phyloP scores from a whole-genome alignment of 2,797 vertebrate species.

The Sebastes nivosus region DNA sequence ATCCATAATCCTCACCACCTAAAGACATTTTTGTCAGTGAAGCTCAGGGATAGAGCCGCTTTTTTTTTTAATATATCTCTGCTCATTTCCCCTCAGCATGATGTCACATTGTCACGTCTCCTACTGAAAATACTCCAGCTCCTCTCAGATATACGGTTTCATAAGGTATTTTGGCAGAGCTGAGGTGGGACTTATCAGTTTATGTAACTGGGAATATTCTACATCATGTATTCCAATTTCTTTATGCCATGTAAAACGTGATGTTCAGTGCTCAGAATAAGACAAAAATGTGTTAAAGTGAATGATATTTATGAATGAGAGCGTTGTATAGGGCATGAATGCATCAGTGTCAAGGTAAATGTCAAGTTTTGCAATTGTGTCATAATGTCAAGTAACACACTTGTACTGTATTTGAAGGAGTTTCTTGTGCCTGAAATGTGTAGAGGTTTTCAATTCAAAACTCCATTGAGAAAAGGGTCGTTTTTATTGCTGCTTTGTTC shows the following conservation, averaged over 20 bases:
- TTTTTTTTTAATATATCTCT: constrained; percentile 46
- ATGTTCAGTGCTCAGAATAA: background rate
- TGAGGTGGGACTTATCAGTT: constrained; percentile 49
- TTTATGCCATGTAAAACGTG: background rate
- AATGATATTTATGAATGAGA: constrained; percentile 10
- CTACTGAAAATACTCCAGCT: constrained; percentile 48
- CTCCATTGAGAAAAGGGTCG: background rate
- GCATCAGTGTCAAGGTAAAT: background rate
- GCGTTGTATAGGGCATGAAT: background rate
- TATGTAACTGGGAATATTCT: constrained; percentile 46
- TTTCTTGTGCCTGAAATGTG: background rate
- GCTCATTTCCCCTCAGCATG: constrained; percentile 66
- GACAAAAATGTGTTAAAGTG: background rate
- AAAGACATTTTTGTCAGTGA: constrained; percentile 77
- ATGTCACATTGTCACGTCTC: constrained; percentile 72
- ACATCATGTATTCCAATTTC: background rate
- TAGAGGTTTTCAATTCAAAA: background rate
- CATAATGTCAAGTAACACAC: background rate
- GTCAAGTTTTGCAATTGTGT: background rate
- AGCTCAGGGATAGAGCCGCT: constrained; percentile 62
- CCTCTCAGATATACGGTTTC: constrained; percentile 41
- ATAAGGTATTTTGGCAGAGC: constrained; percentile 31
- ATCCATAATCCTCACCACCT: constrained; percentile 79
- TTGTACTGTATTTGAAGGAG: background rate
- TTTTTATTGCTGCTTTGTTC: background rate